phyloP scores from a whole-genome alignment of 1,140 invertebrate species.

The Nasonia longicornis region DNA sequence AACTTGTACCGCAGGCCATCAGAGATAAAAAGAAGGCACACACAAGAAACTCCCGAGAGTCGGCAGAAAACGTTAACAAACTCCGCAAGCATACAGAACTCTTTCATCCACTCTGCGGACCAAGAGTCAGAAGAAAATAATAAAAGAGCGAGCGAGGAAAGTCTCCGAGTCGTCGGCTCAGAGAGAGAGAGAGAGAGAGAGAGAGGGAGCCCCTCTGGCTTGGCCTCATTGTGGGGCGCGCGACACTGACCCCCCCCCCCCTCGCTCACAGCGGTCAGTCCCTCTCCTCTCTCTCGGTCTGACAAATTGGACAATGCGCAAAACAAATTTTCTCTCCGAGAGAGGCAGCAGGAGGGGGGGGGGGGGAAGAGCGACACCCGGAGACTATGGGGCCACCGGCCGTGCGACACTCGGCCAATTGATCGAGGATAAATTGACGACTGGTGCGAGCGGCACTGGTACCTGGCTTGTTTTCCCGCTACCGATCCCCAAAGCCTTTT shows the following conservation, averaged over 20 bases:
- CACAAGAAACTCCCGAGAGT: too few relatives aligned
- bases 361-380: too few relatives aligned
- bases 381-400: background rate
- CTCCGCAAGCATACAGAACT: too few relatives aligned
- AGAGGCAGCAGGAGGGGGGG: too few relatives aligned
- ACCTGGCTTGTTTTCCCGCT: background rate
- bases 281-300: background rate
- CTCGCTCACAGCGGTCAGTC: background rate
- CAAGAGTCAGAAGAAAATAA: background rate
- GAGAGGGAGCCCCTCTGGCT: too few relatives aligned
- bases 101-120: too few relatives aligned
- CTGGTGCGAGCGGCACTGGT: background rate
- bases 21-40: too few relatives aligned
- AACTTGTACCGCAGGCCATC: too few relatives aligned
- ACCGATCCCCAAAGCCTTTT: background rate
- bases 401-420: background rate
- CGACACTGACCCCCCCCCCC: background rate
- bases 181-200: too few relatives aligned
- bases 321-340: conserved; percentile 1
- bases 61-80: too few relatives aligned
- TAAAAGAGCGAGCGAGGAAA: background rate
- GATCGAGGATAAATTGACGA: conserved; percentile 3
- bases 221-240: background rate
- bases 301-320: conserved; percentile 21
- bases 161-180: too few relatives aligned